Percentiles rank a stretch among this genome's conserved stretches.
Evolutionary conservation across 2,113 vertebrate genomes (phyloP).

Genomic region (Delphinus delphis): DNA sequence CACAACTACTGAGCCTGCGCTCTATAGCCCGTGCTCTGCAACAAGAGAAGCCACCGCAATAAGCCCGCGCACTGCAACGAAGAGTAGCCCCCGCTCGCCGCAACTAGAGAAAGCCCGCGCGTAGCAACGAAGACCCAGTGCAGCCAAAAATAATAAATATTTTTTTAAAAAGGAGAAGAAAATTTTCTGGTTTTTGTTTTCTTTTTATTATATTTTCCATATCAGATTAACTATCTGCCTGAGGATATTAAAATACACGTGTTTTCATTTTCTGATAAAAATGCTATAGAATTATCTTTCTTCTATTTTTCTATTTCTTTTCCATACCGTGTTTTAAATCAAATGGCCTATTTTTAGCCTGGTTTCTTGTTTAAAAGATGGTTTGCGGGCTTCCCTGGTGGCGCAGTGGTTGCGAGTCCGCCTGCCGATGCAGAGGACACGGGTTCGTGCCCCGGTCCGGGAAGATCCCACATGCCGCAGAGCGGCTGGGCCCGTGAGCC

Average conservation of each 20-base stretch:
- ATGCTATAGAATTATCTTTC: not conserved
- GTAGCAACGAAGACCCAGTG: no score
- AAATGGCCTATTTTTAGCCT: not conserved
- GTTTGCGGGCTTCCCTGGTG: not conserved
- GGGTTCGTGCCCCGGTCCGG: accelerated
- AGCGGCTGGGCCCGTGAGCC: no score
- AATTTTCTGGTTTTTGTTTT: not conserved
- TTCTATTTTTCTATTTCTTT: not conserved
- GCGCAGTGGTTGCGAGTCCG: no score
- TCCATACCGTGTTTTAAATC: not conserved
- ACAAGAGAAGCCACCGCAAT: no score
- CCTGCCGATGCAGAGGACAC: no score
- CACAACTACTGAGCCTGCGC: no score
- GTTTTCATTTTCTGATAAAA: not conserved
- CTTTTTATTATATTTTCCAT: not conserved
- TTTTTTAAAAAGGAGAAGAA: not conserved
- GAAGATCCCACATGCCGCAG: no score
- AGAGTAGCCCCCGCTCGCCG: no score
- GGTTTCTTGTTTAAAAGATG: not conserved
- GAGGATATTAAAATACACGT: not conserved
- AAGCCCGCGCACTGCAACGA: no score
- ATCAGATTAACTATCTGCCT: not conserved
- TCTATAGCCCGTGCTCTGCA: no score
- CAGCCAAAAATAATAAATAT: no score
- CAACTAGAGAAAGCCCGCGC: no score